Evolutionary conservation across 2,888 invertebrate genomes (phyloP).

Genomic region (Tiphia femorata): DNA sequence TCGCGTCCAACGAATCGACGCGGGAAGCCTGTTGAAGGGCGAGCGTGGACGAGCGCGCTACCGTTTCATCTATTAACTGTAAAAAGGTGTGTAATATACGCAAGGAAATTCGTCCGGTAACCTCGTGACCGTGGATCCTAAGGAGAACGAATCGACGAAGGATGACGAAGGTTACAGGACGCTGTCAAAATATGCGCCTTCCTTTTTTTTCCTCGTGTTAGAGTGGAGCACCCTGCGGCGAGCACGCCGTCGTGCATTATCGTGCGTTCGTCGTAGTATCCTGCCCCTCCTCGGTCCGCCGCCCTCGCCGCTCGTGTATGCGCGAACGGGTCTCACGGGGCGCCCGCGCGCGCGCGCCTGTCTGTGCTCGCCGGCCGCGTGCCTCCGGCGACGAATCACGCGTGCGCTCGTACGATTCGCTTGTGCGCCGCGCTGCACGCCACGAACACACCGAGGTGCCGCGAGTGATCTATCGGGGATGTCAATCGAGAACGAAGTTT

Average conservation of each 20-base stretch:
- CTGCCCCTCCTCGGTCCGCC: no score
- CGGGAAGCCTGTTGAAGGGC: no score
- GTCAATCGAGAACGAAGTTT: constrained; percentile 26
- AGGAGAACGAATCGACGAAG: constrained; percentile 38
- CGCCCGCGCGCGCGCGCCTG: no score
- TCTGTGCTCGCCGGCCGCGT: neutral
- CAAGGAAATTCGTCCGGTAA: constrained; percentile 2
- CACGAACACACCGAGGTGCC: constrained; percentile 9
- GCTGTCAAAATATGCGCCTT: constrained; percentile 59
- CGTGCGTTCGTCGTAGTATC: constrained; percentile 24
- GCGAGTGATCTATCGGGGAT: constrained; percentile 16
- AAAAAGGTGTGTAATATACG: neutral
- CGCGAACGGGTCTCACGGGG: neutral
- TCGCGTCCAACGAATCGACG: no score
- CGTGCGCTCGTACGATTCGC: constrained; percentile 22
- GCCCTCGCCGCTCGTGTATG: no score
- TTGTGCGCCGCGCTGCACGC: constrained; percentile 9
- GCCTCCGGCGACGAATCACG: constrained; percentile 14
- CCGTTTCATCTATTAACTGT: no score
- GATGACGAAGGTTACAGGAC: constrained; percentile 55
- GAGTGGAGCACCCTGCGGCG: constrained; percentile 53
- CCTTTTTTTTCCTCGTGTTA: no score
- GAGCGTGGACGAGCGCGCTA: no score
- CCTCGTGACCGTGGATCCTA: constrained; percentile 1
- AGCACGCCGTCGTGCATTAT: constrained; percentile 50